These are phyloP conservation scores for Oxyura jamaicensis DNA, from an alignment of 2,113 vertebrate genomes.

Conservation along the genomic window DNA sequence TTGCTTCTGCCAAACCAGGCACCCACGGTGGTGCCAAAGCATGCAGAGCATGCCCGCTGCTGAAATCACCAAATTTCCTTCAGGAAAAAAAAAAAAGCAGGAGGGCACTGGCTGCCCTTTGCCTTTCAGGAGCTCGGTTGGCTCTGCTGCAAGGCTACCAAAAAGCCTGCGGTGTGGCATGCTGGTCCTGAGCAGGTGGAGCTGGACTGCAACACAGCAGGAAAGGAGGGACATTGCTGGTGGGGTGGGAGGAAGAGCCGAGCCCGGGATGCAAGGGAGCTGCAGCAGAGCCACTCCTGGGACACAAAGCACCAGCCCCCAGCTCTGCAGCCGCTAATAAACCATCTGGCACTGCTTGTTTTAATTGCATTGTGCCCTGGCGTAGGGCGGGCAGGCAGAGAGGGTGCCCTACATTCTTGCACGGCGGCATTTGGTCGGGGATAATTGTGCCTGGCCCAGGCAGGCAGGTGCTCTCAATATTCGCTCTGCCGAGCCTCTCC, in stretches of 20 bases:
- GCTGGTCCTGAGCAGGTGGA: accelerated
- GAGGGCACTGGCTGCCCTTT: not conserved
- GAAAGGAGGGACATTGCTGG: accelerated
- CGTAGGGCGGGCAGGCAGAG: not conserved
- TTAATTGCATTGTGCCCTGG: not conserved
- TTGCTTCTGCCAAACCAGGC: not conserved
- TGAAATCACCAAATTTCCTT: not conserved
- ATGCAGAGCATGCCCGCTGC: not conserved
- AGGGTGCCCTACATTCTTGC: conserved; percentile 8
- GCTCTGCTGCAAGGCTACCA: not conserved
- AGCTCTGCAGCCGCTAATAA: not conserved
- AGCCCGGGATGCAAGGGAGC: not conserved
- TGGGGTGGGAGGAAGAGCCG: not conserved
- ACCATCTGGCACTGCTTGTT: conserved; percentile 19
- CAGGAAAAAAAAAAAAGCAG: not conserved
- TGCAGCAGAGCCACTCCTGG: not conserved
- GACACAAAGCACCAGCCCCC: not conserved
- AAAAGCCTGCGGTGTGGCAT: accelerated
- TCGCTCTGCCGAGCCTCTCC: not conserved
- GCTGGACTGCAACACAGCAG: accelerated
- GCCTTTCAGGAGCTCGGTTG: not conserved
- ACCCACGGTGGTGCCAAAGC: accelerated
- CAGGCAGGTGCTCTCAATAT: conserved; percentile 17
- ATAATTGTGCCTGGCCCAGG: not conserved
- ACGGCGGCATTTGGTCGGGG: not conserved